Conservation (phyloP, 2,797 vertebrate species). For the Eurystomus glaucurus region DNA sequence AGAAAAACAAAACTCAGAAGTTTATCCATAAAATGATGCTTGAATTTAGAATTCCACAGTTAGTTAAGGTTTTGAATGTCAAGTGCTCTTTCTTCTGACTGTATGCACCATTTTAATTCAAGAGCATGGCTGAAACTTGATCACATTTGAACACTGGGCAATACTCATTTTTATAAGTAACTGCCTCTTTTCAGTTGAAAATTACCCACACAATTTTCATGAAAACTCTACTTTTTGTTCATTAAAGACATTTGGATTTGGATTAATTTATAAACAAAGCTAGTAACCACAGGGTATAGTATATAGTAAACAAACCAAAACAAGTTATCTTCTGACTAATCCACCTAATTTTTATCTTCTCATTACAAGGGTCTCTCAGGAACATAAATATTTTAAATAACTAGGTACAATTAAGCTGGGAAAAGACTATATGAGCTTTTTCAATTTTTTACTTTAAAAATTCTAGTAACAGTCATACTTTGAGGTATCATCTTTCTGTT, state of each 20-base stretch:
- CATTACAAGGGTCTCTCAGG: not conserved
- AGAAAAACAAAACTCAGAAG: not conserved
- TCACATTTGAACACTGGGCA: not conserved
- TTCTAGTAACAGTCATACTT: not conserved
- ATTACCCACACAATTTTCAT: not conserved
- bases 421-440: not conserved
- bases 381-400: not conserved
- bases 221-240: not conserved
- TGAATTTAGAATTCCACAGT: not conserved
- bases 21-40: not conserved
- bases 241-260: not conserved
- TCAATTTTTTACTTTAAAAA: not conserved
- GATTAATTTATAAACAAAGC: not conserved
- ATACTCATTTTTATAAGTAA: not conserved
- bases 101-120: not conserved
- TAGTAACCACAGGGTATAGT: not conserved
- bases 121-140: not conserved
- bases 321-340: not conserved
- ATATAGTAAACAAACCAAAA: not conserved
- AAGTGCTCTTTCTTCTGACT: not conserved
- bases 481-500: not conserved
- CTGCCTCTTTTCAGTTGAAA: not conserved
- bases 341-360: not conserved
- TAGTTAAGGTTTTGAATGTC: not conserved
- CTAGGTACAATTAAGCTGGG: not conserved